Conservation (phyloP, 1,140 invertebrate species). For the Ephestia elutella region DNA sequence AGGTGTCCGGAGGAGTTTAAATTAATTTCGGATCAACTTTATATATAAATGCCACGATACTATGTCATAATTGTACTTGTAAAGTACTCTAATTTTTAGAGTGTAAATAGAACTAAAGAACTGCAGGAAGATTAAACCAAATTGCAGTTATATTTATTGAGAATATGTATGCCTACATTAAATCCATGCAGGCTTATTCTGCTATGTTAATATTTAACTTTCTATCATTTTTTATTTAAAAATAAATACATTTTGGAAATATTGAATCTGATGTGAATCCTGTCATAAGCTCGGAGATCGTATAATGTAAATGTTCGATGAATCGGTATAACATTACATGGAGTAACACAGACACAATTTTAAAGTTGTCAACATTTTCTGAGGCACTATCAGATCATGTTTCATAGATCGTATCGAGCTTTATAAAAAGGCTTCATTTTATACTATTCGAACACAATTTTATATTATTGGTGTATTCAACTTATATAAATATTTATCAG, state of each 20-base stretch:
- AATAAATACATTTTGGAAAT: slow-evolving; percentile 48
- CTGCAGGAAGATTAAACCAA: background rate
- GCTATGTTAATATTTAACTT: slow-evolving; percentile 29
- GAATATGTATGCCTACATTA: slow-evolving; percentile 5
- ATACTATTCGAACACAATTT: too few species aligned
- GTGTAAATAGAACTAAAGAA: slow-evolving; percentile 5
- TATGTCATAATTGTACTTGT: background rate
- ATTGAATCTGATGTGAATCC: slow-evolving; percentile 41
- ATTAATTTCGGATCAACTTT: slow-evolving; percentile 20
- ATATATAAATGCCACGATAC: slow-evolving; percentile 1
- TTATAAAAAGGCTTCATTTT: background rate
- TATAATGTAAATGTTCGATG: slow-evolving; percentile 20
- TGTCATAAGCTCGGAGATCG: slow-evolving; percentile 61
- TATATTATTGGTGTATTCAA: too few species aligned
- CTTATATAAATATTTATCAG: too few species aligned
- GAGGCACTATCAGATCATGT: background rate
- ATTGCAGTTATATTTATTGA: slow-evolving; percentile 7
- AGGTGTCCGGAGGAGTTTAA: slow-evolving; percentile 31
- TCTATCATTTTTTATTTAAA: slow-evolving; percentile 50
- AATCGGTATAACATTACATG: slow-evolving; percentile 55
- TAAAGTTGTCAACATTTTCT: slow-evolving; percentile 1
- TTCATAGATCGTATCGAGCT: background rate
- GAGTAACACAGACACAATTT: slow-evolving; percentile 25
- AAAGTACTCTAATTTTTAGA: slow-evolving; percentile 2
- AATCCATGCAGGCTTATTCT: slow-evolving; percentile 13